Conservation (phyloP, 2,888 invertebrate genomes). For the Charanyca ferruginea region DNA sequence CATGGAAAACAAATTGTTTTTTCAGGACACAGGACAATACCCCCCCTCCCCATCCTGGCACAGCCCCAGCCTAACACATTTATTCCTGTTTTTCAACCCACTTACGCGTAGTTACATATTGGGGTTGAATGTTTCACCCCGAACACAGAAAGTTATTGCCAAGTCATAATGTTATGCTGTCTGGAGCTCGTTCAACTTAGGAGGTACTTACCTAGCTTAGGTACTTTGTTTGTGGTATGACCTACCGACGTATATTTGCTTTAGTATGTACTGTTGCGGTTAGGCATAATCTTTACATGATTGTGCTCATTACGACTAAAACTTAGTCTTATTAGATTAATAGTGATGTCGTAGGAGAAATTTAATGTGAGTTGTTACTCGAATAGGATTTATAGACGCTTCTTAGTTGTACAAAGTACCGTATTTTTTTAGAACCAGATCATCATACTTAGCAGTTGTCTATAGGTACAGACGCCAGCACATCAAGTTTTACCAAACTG, state of each 20-base stretch:
- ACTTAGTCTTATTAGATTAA: neutral
- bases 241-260: too few species aligned
- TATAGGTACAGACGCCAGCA: too few species aligned
- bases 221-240: neutral
- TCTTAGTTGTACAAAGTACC: too few species aligned
- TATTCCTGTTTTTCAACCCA: constrained; percentile 50
- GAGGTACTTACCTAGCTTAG: neutral
- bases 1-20: constrained; percentile 10
- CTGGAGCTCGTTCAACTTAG: constrained; percentile 37
- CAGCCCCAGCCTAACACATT: neutral
- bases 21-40: constrained; percentile 25
- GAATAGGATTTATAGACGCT: neutral
- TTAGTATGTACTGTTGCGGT: neutral
- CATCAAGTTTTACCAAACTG: too few species aligned
- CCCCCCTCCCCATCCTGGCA: neutral
- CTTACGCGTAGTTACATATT: constrained; percentile 29
- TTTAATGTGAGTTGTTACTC: neutral
- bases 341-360: neutral
- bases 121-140: constrained; percentile 15
- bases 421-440: too few species aligned
- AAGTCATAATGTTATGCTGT: constrained; percentile 15
- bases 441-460: too few species aligned
- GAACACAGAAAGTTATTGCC: constrained; percentile 7
- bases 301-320: neutral
- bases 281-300: neutral